Base-by-base conservation (phyloP, 2,888 invertebrate genomes). In the Proisotoma minuta region DNA sequence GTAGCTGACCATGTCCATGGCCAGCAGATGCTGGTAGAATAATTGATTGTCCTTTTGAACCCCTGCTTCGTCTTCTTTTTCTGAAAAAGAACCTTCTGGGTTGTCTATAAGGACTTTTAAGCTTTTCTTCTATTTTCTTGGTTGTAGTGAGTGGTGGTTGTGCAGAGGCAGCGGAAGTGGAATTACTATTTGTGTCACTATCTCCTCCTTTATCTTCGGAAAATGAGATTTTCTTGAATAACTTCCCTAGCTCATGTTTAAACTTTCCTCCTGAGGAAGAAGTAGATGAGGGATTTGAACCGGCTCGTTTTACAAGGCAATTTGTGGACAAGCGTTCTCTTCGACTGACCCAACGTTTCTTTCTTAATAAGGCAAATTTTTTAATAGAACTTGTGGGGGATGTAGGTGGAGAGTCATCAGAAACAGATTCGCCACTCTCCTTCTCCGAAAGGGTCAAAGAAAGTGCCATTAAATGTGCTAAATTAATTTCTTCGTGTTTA, bases 311-410 rank as follows among this genome's bases (percentile, higher is more conserved):
- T 23, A 72, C 57, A 23, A 73, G 34, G 8, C 68, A 65, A 3
- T 65, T 70, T 29, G 71, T 73, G 1, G 72, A 72, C 50, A 71
- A 73, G 18, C 69, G 62, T 23, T 73, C 73, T 28, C 70, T 72
- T 39, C 68, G 64, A n/a, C 67, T 51, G 1, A 71, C 71, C 0
- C 72, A 69, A 3, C 68, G 51, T 18, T 66, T 69, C 53, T 65
- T 67, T 51, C 59, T 62, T 22, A 68, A 26, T 2, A 60, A 22
- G 3, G 62, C 47, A 50, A 69, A 69, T 34, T 34, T 34, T 8
- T 34, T 34, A 34, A 15, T 34, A 34, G 34, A 10, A 15, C 34
- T 34, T 34, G 34, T 34, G 34, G 34, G 34, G 34, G 34, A 34
- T 34, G 34, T 34, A 15, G 34, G 34, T 34, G 34, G 34, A 34